Conservation (phyloP, 2,888 invertebrate species). For the Halocaridina rubra region DNA sequence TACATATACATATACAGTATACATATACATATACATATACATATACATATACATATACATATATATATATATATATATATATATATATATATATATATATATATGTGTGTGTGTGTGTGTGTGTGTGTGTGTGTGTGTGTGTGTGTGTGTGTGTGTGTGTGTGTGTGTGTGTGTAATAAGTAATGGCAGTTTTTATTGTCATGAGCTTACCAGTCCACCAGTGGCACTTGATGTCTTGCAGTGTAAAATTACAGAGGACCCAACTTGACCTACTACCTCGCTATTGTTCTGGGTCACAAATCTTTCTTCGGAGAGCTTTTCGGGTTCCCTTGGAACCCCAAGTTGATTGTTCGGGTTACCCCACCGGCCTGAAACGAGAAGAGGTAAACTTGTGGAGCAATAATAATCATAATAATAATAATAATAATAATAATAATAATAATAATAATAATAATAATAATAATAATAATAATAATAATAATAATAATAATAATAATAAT, state of each 20-base stretch:
- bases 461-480: neutral
- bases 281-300: slow-evolving; percentile 60
- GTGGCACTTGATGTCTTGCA: slow-evolving; percentile 60
- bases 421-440: neutral
- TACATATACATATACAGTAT: neutral
- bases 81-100: neutral
- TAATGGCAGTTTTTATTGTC: neutral
- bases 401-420: neutral
- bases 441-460: neutral
- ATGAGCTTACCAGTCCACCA: slow-evolving; percentile 32
- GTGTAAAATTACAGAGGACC: slow-evolving; percentile 55
- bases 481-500: neutral
- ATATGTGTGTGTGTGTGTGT: neutral
- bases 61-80: neutral
- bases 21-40: neutral
- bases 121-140: neutral
- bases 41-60: neutral
- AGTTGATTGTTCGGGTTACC: slow-evolving; percentile 24
- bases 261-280: slow-evolving; percentile 57
- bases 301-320: slow-evolving; percentile 22
- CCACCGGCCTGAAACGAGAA: slow-evolving; percentile 11
- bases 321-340: neutral
- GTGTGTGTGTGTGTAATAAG: neutral
- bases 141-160: neutral
- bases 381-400: neutral